Evolutionary conservation across 1,140 invertebrate species (phyloP), one percentile per base, ranked within the genome.

Genomic region (Drosophila simulans): DNA sequence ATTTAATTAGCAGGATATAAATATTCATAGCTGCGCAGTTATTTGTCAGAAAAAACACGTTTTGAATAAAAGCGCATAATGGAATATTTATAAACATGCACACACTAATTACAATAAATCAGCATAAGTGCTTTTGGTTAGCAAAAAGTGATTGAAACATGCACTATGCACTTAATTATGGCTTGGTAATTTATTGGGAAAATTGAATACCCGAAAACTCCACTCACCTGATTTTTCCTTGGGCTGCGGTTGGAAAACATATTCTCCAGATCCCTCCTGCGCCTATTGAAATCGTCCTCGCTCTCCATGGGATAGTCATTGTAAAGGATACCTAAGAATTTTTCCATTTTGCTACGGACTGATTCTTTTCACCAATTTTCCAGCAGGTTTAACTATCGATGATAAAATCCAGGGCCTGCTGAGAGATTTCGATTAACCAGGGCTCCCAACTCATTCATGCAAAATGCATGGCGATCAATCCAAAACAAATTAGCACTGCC

Each of bases 401-500:
- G 11, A n/a, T 4, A 4, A 5, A 45, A 40, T 48, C n/a, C 17
- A 53, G 22, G 13, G 60, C 69, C 46, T 43, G 37, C 60, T 54
- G n/a, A 27, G 42, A 40, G 42, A 11, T 34, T 20, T 15, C 27
- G 43, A 43, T 62, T 46, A 58, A 53, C 43, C 20, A n/a, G 22
- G 8, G 15, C 8, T 11, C 5, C 17, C 11, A 55, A 39, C 13
- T 22, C 4, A 4, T 13, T 13, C 15, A 27, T 13, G 22, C 40
- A 46, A 77, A 72, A 64, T 43, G 46, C 52, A 46, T 46, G n/a
- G 40, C 53, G 40, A 64, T 64, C 49, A 59, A 62, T 48, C 35
- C 39, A 27, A 53, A 59, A 72, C 40, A 68, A 81, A 71, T 77
- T 77, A 72, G 51, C 31, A 53, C 37, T 17, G 25, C 3, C 2